Evolutionary conservation across 2,888 invertebrate genomes (phyloP), one percentile per base, ranked within the genome.

Genomic region (Amphipyra berbera): DNA sequence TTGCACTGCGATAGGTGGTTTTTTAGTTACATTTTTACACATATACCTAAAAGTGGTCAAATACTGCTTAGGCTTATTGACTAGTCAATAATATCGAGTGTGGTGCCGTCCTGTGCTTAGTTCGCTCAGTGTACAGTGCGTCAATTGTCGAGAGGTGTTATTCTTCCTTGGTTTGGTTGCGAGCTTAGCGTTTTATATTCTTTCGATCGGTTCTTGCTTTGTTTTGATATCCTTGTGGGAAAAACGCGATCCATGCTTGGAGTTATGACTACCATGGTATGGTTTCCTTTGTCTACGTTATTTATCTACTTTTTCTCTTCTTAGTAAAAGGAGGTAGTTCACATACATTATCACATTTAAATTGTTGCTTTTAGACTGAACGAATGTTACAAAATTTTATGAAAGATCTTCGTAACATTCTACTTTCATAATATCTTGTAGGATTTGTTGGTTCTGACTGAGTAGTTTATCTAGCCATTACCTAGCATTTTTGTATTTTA

Each of bases 241-340:
- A 91, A 93, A 93, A 85, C 93, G 92, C 93, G 92, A 94, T 92
- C 94, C 93, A 95, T 95, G 94, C 94, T 95, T 91, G 94, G 94
- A 94, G 94, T 93, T 92, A 95, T 95, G 94, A 94, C 94, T 91
- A 95, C 94, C 93, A 94, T 95, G 94, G 94, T 95, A 95, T 94
- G 94, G 94, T 94, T 94, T 94, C 90, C 94, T 94, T 95, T 95
- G 94, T 94, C 91, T 93, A 91, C 87, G 89, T 89, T 91, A 87
- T 83, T 87, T 89, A 82, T 78, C 73, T 76, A 85, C 81, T 85
- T 88, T 83, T 88, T 86, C 81, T 88, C 84, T 89, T 87, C 87
- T 87, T 90, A 88, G 90, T 87, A 85, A 83, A 83, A 81, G 86
- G 86, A 85, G 86, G 83, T 92, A 92, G 93, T 83, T 89, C 82